Percentiles rank a stretch among this genome's conserved stretches.
Conservation (phyloP, 2,888 invertebrate genomes). For the Pseudeuparius sepicola region DNA sequence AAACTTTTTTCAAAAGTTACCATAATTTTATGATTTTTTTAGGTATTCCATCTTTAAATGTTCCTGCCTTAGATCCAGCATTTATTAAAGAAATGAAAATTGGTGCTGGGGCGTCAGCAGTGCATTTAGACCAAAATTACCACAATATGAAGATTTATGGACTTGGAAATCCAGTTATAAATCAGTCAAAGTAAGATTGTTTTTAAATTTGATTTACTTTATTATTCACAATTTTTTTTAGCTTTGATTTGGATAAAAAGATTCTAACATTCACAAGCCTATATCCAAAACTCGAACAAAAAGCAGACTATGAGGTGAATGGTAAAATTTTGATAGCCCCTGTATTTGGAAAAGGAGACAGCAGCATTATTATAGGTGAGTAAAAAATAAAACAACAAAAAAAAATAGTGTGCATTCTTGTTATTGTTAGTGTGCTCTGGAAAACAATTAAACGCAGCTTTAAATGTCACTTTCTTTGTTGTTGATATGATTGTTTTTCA, state of each 20-base stretch:
- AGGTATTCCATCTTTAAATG: conserved; percentile 17
- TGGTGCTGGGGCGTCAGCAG: conserved; percentile 19
- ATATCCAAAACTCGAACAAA: conserved; percentile 15
- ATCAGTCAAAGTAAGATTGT: conserved; percentile 19
- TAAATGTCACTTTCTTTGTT: too few relatives aligned
- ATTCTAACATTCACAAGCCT: conserved; percentile 15
- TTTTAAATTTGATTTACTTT: conserved; percentile 2
- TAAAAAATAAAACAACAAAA: too few relatives aligned
- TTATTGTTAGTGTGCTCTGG: too few relatives aligned
- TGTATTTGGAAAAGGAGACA: conserved; percentile 20
- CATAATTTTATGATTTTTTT: too few relatives aligned
- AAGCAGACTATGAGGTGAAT: conserved; percentile 17
- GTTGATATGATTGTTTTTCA: too few relatives aligned
- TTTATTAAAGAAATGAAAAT: conserved; percentile 13
- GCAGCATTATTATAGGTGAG: conserved; percentile 17
- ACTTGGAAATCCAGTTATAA: conserved; percentile 13
- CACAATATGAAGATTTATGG: conserved; percentile 16
- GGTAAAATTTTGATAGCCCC: conserved; percentile 23
- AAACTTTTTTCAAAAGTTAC: too few relatives aligned
- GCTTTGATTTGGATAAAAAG: conserved; percentile 18
- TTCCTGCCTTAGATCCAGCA: conserved; percentile 19
- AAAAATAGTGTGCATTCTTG: too few relatives aligned
- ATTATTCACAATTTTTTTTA: too few relatives aligned
- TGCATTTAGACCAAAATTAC: conserved; percentile 20
- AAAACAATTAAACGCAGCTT: too few relatives aligned